Base-by-base conservation (phyloP, 2,888 invertebrate species). In the Meiosimyza decipiens region DNA sequence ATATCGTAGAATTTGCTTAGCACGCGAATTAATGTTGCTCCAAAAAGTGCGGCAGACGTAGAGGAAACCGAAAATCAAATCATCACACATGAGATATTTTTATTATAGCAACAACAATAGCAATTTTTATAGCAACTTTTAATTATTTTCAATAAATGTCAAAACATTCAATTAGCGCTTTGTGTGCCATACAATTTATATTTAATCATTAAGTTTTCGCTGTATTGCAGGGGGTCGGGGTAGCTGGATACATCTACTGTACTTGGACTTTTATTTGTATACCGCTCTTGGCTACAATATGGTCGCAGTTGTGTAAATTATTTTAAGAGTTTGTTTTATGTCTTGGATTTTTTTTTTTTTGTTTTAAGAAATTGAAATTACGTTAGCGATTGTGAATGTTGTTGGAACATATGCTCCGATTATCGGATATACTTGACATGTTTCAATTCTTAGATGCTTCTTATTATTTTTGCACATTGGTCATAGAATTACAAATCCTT, bases 81-180 rank as follows among this genome's bases (percentile, higher is more conserved):
- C 9, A n/a, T 33, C 40, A 40, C 1, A 40, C 6, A 40, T 40
- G 40, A n/a, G 54, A 33, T 40, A 50, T 65, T 40, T 28, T 66
- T 66, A n/a, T 66, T 54, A 28, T 28, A 15, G 15, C 18, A 28
- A 57, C 28, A 40, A 6, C 57, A 15, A 57, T 72, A 75, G 74
- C 77, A 60, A 9, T 40, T 40, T 40, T 40, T 40, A 67, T 72
- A 75, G 74, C 77, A 60, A 11, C 67, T 18, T 62, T 51, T 57
- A 65, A 71, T 65, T 71, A 47, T 59, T 59, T 71, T 59, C 65
- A 57, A 59, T 65, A 71, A 57, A 57, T 57, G 64, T 71, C 65
- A 65, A 71, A 65, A 65, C 51, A 65, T 65, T 59, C 71, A 71
- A 71, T 71, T 71, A 65, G 15, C 13, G 65, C 65, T 11, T 13